Percentiles rank a stretch among this genome's conserved stretches.
phyloP scores from a whole-genome alignment of 2,888 invertebrate genomes.

The Dryocosmus kuriphilus region DNA sequence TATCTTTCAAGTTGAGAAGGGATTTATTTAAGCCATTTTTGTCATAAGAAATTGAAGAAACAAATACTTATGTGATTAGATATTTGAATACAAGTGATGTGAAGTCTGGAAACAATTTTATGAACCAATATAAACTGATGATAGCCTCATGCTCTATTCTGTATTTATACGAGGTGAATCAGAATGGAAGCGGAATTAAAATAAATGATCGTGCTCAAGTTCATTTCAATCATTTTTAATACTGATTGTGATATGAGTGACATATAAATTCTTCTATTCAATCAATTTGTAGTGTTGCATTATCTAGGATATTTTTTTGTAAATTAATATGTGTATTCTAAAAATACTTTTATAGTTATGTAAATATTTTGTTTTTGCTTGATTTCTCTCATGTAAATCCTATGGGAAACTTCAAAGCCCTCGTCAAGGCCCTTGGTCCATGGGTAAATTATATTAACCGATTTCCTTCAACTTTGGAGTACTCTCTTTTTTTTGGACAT shows the following conservation, averaged over 20 bases:
- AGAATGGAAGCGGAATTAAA: slow-evolving; percentile 1
- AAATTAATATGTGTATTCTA: neutral
- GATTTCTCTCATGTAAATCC: too few relatives aligned
- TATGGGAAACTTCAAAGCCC: too few relatives aligned
- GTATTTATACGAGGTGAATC: neutral
- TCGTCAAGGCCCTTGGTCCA: too few relatives aligned
- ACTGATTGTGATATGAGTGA: neutral
- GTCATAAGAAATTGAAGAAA: neutral
- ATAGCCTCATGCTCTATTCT: neutral
- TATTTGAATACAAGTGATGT: neutral
- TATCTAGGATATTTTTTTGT: neutral
- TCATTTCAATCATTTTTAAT: slow-evolving; percentile 25
- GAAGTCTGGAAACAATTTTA: neutral
- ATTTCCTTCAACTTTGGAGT: too few relatives aligned
- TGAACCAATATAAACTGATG: neutral
- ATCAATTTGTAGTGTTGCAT: slow-evolving; percentile 16
- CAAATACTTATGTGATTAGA: neutral
- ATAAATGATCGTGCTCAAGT: slow-evolving; percentile 2
- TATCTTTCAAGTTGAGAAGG: neutral
- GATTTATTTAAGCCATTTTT: neutral
- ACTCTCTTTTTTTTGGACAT: too few relatives aligned
- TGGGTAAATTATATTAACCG: too few relatives aligned
- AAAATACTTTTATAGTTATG: neutral
- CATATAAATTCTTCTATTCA: neutral
- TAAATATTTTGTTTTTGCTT: neutral